A percentile compares a stretch with the other conserved stretches of the same genome.
Evolutionary conservation across 2,888 invertebrate species (phyloP).

Genomic region (Agrilus biguttatus): DNA sequence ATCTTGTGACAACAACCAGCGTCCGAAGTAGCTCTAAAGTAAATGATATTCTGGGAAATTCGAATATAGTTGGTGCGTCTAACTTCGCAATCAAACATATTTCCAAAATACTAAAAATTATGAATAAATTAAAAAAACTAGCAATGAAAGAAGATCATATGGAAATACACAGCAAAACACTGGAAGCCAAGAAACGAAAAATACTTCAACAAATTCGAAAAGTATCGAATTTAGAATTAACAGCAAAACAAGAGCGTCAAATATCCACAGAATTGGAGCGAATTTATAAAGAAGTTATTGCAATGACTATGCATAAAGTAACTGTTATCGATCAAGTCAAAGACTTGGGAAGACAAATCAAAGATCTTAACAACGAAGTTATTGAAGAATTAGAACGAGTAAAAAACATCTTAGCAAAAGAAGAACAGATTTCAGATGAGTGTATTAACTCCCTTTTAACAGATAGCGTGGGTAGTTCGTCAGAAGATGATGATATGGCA

Average conservation of each 20-base stretch:
- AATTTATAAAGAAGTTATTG: constrained; percentile 16
- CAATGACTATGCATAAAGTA: constrained; percentile 16
- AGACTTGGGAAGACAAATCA: constrained; percentile 15
- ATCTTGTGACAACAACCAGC: constrained; percentile 5
- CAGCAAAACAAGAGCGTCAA: constrained; percentile 12
- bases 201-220: constrained; percentile 17
- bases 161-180: constrained; percentile 17
- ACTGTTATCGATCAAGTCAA: constrained; percentile 16
- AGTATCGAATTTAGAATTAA: not conserved
- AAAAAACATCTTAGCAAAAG: constrained; percentile 5
- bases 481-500: not conserved
- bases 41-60: constrained; percentile 10
- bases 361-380: constrained; percentile 16
- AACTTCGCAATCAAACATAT: constrained; percentile 14
- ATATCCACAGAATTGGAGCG: constrained; percentile 16
- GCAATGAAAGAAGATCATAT: constrained; percentile 17
- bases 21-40: not conserved
- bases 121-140: constrained; percentile 16
- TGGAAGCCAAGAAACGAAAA: constrained; percentile 19
- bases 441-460: not conserved
- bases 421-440: not conserved
- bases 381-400: constrained; percentile 10
- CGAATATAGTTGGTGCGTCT: constrained; percentile 6
- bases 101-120: constrained; percentile 16
- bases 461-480: not conserved